Percentiles rank a stretch among this genome's conserved stretches.
These are phyloP conservation scores for Metaphire vulgaris DNA, from an alignment of 1,140 invertebrate species.

Conservation along the genomic window DNA sequence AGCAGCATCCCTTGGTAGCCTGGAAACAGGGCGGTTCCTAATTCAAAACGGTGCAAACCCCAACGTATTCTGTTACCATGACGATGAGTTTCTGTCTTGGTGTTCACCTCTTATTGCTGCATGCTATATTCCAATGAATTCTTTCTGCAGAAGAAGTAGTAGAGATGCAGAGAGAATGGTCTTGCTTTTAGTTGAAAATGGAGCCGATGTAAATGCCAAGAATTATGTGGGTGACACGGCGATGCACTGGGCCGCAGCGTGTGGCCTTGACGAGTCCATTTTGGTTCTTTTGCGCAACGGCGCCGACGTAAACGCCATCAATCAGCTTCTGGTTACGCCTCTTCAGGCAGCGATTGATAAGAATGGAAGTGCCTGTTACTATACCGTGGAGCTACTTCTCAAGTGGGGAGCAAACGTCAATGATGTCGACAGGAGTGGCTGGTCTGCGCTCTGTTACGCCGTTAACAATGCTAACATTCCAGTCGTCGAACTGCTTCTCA, in stretches of 20 bases:
- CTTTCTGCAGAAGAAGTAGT: background rate
- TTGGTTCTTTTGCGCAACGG: background rate
- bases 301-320: conserved; percentile 1
- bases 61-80: conserved; percentile 3
- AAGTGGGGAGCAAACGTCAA: conserved; percentile 19
- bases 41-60: conserved; percentile 6
- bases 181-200: background rate
- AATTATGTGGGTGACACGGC: conserved; percentile 10
- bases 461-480: conserved; percentile 6
- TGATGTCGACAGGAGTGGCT: conserved; percentile 6
- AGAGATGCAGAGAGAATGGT: background rate
- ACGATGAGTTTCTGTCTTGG: conserved; percentile 20
- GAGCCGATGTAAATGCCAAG: background rate
- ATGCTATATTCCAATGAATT: background rate
- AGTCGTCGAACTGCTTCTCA: conserved; percentile 5
- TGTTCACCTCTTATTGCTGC: conserved; percentile 15
- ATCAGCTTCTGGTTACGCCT: background rate
- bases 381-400: background rate
- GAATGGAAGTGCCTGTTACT: background rate
- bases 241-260: background rate
- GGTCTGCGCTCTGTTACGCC: conserved; percentile 10
- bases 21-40: background rate
- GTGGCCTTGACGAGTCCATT: background rate
- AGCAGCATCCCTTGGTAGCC: background rate
- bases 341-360: background rate